phyloP scores from a whole-genome alignment of 2,113 vertebrate genomes.

The Xiphorhynchus elegans region DNA sequence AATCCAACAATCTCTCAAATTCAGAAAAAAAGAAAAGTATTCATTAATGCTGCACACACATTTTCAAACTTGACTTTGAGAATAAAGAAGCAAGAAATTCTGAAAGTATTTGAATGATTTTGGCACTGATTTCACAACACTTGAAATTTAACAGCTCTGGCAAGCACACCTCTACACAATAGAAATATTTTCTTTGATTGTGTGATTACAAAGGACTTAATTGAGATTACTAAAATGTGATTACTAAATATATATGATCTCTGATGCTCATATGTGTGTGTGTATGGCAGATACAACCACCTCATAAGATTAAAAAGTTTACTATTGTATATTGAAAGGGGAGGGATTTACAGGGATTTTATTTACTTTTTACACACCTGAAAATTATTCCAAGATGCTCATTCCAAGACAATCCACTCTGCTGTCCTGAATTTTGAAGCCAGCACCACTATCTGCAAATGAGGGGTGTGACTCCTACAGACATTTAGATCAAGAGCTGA shows the following conservation, averaged over 20 bases:
- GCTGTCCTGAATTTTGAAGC: not conserved
- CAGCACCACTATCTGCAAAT: not conserved
- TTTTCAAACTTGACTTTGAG: not conserved
- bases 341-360: not conserved
- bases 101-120: not conserved
- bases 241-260: not conserved
- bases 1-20: slow-evolving; percentile 12
- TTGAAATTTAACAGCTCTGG: not conserved
- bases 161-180: not conserved
- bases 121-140: not conserved
- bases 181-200: not conserved
- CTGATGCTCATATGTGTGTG: not conserved
- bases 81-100: not conserved
- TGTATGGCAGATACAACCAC: not conserved
- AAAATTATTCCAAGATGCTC: not conserved
- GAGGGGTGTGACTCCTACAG: not conserved
- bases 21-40: not conserved
- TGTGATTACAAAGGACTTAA: not conserved
- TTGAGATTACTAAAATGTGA: not conserved
- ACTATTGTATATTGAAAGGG: not conserved
- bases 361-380: not conserved
- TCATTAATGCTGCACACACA: not conserved
- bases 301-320: not conserved
- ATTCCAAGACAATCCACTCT: not conserved
- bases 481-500: not conserved